A percentile compares a stretch with the other conserved stretches of the same genome.
These are phyloP conservation scores for Drosophila tani DNA, from an alignment of 1,140 invertebrate species.

Conservation along the genomic window DNA sequence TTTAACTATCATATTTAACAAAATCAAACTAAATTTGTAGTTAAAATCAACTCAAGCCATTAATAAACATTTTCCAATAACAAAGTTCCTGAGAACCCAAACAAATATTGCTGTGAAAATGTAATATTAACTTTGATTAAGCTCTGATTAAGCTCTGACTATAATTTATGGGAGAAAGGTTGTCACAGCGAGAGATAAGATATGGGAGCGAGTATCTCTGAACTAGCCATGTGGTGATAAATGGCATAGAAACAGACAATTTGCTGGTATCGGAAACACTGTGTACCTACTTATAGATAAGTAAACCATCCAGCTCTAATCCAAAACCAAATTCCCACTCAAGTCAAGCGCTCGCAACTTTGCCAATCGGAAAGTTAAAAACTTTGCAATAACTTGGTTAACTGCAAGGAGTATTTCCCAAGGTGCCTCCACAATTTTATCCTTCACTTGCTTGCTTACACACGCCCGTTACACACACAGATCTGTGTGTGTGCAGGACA, in stretches of 20 bases:
- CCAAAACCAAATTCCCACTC: constrained; percentile 32
- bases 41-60: neutral
- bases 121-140: constrained; percentile 34
- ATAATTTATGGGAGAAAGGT: constrained; percentile 4
- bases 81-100: neutral
- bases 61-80: neutral
- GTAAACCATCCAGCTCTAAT: constrained; percentile 34
- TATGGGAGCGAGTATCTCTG: neutral
- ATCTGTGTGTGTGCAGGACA: neutral
- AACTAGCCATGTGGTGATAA: neutral
- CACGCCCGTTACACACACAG: neutral
- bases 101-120: constrained; percentile 1
- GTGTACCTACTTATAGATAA: constrained; percentile 8
- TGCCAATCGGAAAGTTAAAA: constrained; percentile 15
- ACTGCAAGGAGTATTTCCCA: constrained; percentile 34
- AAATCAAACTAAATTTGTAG: neutral
- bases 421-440: constrained; percentile 38
- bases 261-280: neutral
- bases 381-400: constrained; percentile 39
- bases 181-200: constrained; percentile 15
- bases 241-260: neutral
- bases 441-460: constrained; percentile 12
- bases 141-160: neutral
- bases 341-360: constrained; percentile 27
- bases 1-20: neutral